A percentile compares a stretch with the other conserved stretches of the same genome.
These are phyloP conservation scores for Harpagus bidentatus DNA, from an alignment of 2,113 vertebrate genomes.

Conservation along the genomic window DNA sequence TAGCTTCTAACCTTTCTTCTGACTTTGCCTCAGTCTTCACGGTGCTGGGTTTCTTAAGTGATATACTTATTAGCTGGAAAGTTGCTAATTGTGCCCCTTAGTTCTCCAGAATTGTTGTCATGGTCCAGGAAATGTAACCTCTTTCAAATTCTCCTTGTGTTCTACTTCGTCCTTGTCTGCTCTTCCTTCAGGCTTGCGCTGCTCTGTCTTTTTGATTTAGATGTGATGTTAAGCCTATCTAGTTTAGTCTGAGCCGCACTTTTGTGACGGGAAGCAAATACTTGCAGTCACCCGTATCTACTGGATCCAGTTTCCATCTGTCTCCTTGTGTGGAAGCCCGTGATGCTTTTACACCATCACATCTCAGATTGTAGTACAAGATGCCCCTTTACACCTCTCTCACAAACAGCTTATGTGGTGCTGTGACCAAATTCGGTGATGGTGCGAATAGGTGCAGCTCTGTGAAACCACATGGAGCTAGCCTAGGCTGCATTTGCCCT, in stretches of 20 bases:
- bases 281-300: neutral
- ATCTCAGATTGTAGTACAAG: neutral
- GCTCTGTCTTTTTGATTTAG: neutral
- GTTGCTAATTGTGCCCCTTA: neutral
- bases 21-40: neutral
- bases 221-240: neutral
- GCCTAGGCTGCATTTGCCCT: neutral
- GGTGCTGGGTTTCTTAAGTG: neutral
- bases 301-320: neutral
- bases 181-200: neutral
- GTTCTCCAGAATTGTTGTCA: neutral
- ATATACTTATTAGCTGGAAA: neutral
- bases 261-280: neutral
- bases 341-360: neutral
- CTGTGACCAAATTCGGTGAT: neutral
- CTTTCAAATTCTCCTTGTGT: neutral
- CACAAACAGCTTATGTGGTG: neutral
- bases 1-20: neutral
- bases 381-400: neutral
- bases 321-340: neutral
- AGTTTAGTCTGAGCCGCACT: neutral
- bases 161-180: neutral
- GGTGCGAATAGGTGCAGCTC: neutral
- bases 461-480: neutral
- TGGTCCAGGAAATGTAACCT: neutral